A percentile compares a stretch with the other conserved stretches of the same genome.
Evolutionary conservation across 2,797 vertebrate genomes (phyloP).

Genomic region (Ctenopoma kingsleyae): DNA sequence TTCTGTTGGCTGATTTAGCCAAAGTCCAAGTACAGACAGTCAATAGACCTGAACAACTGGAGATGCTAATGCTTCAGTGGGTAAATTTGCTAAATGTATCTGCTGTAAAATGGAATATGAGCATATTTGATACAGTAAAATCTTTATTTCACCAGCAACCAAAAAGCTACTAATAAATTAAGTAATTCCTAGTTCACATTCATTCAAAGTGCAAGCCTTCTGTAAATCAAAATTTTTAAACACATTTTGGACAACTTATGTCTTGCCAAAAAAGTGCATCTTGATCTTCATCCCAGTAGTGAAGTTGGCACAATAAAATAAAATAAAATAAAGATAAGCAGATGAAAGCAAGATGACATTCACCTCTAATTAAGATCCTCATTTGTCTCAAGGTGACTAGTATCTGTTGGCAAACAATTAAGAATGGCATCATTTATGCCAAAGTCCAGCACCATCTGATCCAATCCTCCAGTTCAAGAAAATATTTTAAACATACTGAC

Average conservation of each 20-base stretch:
- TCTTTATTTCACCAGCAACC: conserved; percentile 84
- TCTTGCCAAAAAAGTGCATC: conserved; percentile 26
- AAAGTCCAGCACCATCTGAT: conserved; percentile 39
- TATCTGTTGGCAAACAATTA: conserved; percentile 64
- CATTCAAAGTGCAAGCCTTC: conserved; percentile 75
- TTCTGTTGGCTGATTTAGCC: background rate
- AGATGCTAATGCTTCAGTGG: background rate
- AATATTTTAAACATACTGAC: conserved; percentile 24
- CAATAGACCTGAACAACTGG: background rate
- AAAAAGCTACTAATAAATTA: conserved; percentile 86
- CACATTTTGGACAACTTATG: conserved; percentile 24
- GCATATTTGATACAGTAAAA: conserved; percentile 66
- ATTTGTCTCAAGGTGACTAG: conserved; percentile 21
- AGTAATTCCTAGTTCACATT: conserved; percentile 68
- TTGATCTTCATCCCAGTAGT: conserved; percentile 42
- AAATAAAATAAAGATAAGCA: conserved; percentile 17
- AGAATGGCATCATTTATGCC: conserved; percentile 52
- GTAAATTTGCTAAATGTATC: background rate
- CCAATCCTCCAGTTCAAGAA: conserved; percentile 31
- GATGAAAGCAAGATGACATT: conserved; percentile 31
- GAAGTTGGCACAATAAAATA: conserved; percentile 67
- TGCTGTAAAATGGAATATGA: conserved; percentile 16
- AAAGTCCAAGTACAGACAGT: too few relatives aligned
- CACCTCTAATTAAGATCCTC: conserved; percentile 26
- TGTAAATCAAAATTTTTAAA: conserved; percentile 57